A percentile compares a stretch with the other conserved stretches of the same genome.
Evolutionary conservation across 1,140 invertebrate species (phyloP).

Genomic region (Vanessa atalanta): DNA sequence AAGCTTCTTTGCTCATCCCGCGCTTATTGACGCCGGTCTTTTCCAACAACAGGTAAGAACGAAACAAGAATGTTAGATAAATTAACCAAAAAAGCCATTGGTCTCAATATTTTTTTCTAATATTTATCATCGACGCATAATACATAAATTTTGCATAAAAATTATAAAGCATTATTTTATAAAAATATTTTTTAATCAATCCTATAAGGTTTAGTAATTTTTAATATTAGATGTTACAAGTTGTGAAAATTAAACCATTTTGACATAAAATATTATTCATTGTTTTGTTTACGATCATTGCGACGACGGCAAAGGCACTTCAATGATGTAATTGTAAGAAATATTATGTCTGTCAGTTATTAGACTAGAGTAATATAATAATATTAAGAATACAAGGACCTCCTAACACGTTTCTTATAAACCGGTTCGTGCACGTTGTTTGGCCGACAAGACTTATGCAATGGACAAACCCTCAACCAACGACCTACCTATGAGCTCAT

Average conservation of each 20-base stretch:
- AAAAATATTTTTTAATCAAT: too few species aligned
- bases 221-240: too few species aligned
- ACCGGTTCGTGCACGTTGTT: slow-evolving; percentile 72
- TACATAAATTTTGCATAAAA: too few species aligned
- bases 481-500: slow-evolving; percentile 43
- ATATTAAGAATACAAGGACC: slow-evolving; percentile 59
- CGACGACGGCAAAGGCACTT: too few species aligned
- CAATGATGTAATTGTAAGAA: background rate
- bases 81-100: background rate
- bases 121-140: background rate
- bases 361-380: slow-evolving; percentile 14
- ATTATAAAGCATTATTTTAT: too few species aligned
- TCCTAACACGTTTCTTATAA: slow-evolving; percentile 77
- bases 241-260: too few species aligned
- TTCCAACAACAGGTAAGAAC: slow-evolving; percentile 67
- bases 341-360: background rate
- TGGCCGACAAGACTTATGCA: slow-evolving; percentile 70
- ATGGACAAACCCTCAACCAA: slow-evolving; percentile 51
- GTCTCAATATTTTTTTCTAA: background rate
- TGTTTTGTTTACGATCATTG: too few species aligned
- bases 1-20: slow-evolving; percentile 49
- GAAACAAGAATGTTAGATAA: slow-evolving; percentile 17
- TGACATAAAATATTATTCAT: too few species aligned
- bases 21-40: slow-evolving; percentile 64
- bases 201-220: too few species aligned